Base-by-base conservation (phyloP, 23 tunicate species). In the Corella eumyota region DNA sequence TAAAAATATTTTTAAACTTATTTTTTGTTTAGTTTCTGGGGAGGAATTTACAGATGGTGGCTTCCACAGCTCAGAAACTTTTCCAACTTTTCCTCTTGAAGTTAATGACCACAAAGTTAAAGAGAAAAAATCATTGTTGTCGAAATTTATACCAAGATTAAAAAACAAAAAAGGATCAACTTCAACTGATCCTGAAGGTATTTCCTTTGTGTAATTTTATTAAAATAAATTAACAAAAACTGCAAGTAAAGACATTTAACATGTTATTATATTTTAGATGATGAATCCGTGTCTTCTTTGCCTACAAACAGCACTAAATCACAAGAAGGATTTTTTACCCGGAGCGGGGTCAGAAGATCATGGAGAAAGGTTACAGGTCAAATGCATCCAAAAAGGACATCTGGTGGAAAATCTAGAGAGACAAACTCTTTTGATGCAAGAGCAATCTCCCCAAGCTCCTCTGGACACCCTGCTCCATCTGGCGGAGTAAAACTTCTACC, bases 331-430 rank as follows among this genome's bases (percentile, higher is more conserved):
- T 73, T 73, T 44, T 82, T 82, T 32, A 33, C 80, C 25, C 70
- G 92, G 40, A 67, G 75, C 35, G 72, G 80, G 17, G 75, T 73
- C 35, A 75, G 92, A 34, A 40, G 92, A 24, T 82, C 92, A 15
- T 82, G 80, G 92, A 61, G 64, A 60, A 82, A 73, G 59, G 45
- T 72, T 2, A 56, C 78, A 28, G 71, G 69, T 21, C 76, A 69
- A 11, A 60, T 64, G 27, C 20, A n/a, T 9, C 63, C 76, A 17
- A n/a, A n/a, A n/a, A 46, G 63, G 32, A 70, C 55, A 32, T 54
- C 71, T 1, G 15, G 28, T 9, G 50, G 20, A 25, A 78, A 78
- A 54, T 5, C 38, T 1, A 34, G 34, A 38, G 74, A 61, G 56
- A n/a, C n/a, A n/a, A n/a, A n/a, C n/a, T n/a, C n/a, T n/a, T n/a